Base-by-base conservation (phyloP, 2,888 invertebrate genomes). In the Anodontia alba region DNA sequence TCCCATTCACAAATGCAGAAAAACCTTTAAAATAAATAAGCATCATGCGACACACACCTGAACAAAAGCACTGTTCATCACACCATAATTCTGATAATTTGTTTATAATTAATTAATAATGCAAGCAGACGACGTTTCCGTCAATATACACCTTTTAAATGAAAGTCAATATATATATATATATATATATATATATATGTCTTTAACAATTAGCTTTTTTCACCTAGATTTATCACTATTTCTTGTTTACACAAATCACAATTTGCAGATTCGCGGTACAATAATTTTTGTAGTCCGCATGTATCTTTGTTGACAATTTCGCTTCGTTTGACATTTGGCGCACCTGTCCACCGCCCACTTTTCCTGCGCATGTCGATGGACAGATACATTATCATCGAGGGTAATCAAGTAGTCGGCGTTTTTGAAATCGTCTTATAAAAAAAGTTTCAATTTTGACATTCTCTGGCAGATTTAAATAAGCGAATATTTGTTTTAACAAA, bases 261-360 rank as follows among this genome's bases (percentile, higher is more conserved):
- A n/a, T 49, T 15, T 49, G 3, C n/a, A 20, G 5, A 49, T 15
- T 20, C 2, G n/a, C 20, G n/a, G n/a, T n/a, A n/a, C n/a, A n/a
- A n/a, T n/a, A n/a, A n/a, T n/a, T n/a, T n/a, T n/a, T n/a, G n/a
- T n/a, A n/a, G n/a, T n/a, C n/a, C n/a, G n/a, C n/a, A n/a, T n/a
- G n/a, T n/a, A n/a, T n/a, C n/a, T n/a, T n/a, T n/a, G n/a, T 49
- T 49, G 20, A n/a, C 49, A 49, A 15, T 20, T 49, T 54, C 26
- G 29, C 17, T 33, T 62, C 62, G 31, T 62, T 62, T 62, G 62
- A 62, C 62, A 62, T 26, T 62, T 62, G 62, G 62, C 62, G 62
- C 62, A 62, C 33, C n/a, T 31, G 62, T 62, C 62, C 23, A 33
- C 62, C 62, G 23, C 23, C 62, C 57, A 62, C 62, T 62, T 33